Conservation (phyloP, 2,797 vertebrate genomes). For the Hypotaenidia philippensis region DNA sequence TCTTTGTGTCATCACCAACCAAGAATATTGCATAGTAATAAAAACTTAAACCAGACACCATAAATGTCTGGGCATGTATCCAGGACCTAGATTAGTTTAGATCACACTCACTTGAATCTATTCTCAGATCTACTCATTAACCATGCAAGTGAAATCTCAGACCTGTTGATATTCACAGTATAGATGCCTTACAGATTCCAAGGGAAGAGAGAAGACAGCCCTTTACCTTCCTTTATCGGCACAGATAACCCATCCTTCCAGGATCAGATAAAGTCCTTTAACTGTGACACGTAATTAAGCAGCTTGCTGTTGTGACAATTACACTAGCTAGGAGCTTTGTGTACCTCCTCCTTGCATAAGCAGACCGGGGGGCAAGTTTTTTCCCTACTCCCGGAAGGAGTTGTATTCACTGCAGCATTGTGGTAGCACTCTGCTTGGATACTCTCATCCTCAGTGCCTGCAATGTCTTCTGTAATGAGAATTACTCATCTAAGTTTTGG, state of each 20-base stretch:
- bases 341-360: background rate
- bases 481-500: background rate
- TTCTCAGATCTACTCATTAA: background rate
- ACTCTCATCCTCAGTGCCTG: background rate
- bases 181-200: background rate
- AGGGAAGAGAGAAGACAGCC: background rate
- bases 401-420: accelerated
- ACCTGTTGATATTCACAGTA: background rate
- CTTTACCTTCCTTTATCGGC: background rate
- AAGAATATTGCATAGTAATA: constrained; percentile 11
- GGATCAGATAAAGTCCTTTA: background rate
- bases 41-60: background rate
- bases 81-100: background rate
- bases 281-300: accelerated
- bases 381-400: background rate
- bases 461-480: background rate
- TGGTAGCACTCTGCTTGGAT: background rate
- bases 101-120: background rate
- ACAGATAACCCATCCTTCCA: background rate
- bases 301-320: background rate
- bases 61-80: background rate
- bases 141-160: background rate
- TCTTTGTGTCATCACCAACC: constrained; percentile 13
- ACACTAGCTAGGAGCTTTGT: background rate
- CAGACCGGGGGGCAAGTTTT: background rate